Conservation (phyloP, 2,797 vertebrate species). For the Hydrophis major region DNA sequence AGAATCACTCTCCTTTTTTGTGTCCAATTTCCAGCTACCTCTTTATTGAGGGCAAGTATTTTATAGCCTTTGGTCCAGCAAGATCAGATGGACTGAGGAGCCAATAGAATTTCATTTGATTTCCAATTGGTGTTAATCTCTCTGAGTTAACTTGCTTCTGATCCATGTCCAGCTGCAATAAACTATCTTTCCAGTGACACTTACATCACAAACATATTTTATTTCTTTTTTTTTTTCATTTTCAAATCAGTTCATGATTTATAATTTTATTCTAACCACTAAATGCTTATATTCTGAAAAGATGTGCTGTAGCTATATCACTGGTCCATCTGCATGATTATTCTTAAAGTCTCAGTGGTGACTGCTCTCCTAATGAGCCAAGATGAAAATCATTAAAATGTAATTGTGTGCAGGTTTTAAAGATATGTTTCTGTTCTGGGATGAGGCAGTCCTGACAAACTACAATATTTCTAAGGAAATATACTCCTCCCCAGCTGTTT, state of each 20-base stretch:
- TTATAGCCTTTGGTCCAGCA: background rate
- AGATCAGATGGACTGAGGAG: background rate
- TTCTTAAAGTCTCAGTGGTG: conserved; percentile 67
- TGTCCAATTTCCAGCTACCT: background rate
- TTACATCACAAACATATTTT: background rate
- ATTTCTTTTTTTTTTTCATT: background rate
- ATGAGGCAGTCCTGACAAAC: conserved; percentile 71
- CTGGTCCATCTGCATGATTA: conserved; percentile 68
- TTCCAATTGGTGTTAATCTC: background rate
- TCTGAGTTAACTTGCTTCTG: background rate
- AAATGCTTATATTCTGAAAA: conserved; percentile 37
- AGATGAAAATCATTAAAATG: conserved; percentile 75
- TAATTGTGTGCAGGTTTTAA: conserved; percentile 73
- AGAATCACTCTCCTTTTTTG: background rate
- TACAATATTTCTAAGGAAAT: conserved; percentile 65
- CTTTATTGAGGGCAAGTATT: background rate
- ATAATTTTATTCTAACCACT: conserved; percentile 23
- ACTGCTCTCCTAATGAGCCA: conserved; percentile 73
- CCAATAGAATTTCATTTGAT: background rate
- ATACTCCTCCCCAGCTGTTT: conserved; percentile 72
- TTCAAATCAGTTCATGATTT: conserved; percentile 3
- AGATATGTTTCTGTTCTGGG: conserved; percentile 62
- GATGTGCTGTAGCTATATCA: conserved; percentile 34
- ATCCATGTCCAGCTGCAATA: background rate
- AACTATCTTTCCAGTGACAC: background rate